Evolutionary conservation across 2,888 invertebrate genomes (phyloP).

Genomic region (Suillia variegata): DNA sequence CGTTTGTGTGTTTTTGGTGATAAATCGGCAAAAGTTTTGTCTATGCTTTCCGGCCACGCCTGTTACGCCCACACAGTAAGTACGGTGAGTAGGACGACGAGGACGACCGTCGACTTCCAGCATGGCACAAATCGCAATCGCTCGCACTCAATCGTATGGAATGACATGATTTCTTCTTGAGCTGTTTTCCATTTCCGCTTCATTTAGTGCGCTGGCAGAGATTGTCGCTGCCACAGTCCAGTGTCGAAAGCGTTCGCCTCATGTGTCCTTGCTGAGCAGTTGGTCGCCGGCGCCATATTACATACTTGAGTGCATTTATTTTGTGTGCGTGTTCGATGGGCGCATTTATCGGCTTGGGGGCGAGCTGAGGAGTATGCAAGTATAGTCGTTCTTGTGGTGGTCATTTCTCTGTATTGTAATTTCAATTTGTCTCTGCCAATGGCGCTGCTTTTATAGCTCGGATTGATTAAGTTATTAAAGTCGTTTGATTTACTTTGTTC

Average conservation of each 20-base stretch:
- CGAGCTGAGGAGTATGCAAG: too few relatives aligned
- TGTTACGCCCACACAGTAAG: too few relatives aligned
- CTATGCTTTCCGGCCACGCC: too few relatives aligned
- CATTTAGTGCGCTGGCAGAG: constrained; percentile 17
- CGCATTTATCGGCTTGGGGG: too few relatives aligned
- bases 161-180: constrained; percentile 17
- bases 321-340: too few relatives aligned
- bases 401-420: constrained; percentile 39
- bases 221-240: not conserved
- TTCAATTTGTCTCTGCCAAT: constrained; percentile 48
- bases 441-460: not conserved
- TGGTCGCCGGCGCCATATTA: constrained; percentile 37
- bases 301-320: constrained; percentile 50
- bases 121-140: not conserved
- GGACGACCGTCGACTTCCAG: not conserved
- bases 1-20: too few relatives aligned
- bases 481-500: constrained; percentile 45
- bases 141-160: constrained; percentile 2
- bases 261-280: too few relatives aligned
- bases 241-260: too few relatives aligned
- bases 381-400: constrained; percentile 28
- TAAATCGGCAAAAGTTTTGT: too few relatives aligned
- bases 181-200: constrained; percentile 22
- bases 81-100: too few relatives aligned
- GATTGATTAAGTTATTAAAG: constrained; percentile 51